phyloP scores from a whole-genome alignment of 2,797 vertebrate genomes.

The Crypturellus tataupa region DNA sequence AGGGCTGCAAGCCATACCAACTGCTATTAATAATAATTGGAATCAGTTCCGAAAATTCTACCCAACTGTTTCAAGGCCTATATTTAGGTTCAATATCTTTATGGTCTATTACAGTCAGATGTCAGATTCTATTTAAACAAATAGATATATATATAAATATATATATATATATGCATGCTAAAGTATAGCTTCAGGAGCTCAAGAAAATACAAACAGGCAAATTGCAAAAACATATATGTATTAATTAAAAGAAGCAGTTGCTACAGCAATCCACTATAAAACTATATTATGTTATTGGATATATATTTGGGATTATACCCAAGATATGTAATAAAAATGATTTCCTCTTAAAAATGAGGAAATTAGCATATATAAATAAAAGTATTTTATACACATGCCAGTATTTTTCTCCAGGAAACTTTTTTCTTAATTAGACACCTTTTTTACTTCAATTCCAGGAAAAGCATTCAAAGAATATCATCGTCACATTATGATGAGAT shows the following conservation, averaged over 20 bases:
- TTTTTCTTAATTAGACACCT: conserved; percentile 5
- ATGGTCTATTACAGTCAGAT: background rate
- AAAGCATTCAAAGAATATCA: conserved; percentile 25
- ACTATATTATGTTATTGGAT: background rate
- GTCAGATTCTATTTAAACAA: background rate
- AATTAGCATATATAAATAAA: background rate
- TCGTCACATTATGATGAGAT: conserved; percentile 16
- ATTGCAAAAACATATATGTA: background rate
- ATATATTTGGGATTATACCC: background rate
- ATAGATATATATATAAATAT: background rate
- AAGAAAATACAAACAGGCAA: background rate
- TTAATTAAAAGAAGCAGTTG: background rate
- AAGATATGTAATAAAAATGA: background rate
- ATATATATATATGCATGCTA: too few species aligned
- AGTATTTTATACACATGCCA: background rate
- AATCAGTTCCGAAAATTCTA: background rate
- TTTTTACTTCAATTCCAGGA: background rate
- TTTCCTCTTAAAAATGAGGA: background rate
- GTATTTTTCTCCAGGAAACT: background rate
- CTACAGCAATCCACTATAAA: background rate
- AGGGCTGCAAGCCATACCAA: background rate
- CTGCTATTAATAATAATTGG: background rate
- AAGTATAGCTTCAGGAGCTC: background rate
- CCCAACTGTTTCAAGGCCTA: background rate
- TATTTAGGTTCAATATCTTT: background rate